Base-by-base conservation (phyloP, 2,888 invertebrate genomes). In the Acanthosoma haemorrhoidale region DNA sequence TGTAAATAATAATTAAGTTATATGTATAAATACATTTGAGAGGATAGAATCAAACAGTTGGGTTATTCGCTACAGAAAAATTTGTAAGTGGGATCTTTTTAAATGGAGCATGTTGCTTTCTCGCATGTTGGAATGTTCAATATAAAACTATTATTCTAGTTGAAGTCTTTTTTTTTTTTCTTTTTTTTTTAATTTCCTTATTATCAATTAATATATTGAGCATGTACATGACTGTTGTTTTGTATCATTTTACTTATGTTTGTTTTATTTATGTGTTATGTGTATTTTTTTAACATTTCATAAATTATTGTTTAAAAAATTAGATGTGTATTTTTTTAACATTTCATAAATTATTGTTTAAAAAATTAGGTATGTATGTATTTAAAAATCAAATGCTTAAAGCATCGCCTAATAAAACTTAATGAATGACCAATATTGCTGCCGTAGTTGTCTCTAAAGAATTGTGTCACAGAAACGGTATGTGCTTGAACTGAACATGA, bases 141-240 rank as follows among this genome's bases (percentile, higher is more conserved):
- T 61, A 43, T 36, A 71, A 36, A 71, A n/a, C n/a, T n/a, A n/a
- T n/a, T n/a, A n/a, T n/a, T n/a, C n/a, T n/a, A n/a, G n/a, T 70
- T 74, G 75, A 75, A 9, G 36, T 36, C 13, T 8, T 13, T 36
- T 13, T 36, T 36, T 36, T 76, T 70, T 71, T 73, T 73, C 75
- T 75, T 73, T 74, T 71, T 74, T 71, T 69, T 66, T 75, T 75
- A 75, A 74, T 71, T 67, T 72, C 72, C 71, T 57, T 57, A 58
- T 29, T 71, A 74, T 72, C 66, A 69, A 71, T 74, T 72, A 21
- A 18, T 39, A 25, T 21, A 38, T 61, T 36, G 15, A 68, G 38
- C 21, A n/a, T 6, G 36, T 21, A 39, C n/a, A 3, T 29, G n/a
- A 51, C 29, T 25, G 13, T 51, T 1, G n/a, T 51, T 43, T 51